These are phyloP conservation scores for Liasis olivaceus DNA, from an alignment of 2,797 vertebrate species.

Conservation along the genomic window DNA sequence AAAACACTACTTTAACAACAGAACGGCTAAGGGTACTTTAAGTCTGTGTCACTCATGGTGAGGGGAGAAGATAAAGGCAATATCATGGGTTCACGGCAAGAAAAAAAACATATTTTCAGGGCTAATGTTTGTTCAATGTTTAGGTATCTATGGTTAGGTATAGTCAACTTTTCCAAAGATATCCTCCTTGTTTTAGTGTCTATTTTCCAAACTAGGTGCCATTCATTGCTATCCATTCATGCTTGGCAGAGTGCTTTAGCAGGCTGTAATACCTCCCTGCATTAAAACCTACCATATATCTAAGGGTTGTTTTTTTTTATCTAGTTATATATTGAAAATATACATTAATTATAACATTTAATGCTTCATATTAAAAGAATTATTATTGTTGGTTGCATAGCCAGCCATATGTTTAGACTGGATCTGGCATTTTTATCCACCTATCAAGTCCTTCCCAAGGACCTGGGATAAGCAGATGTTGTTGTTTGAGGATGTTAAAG, in stretches of 20 bases:
- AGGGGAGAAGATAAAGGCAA: background rate
- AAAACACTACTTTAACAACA: too few relatives aligned
- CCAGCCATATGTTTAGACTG: too few relatives aligned
- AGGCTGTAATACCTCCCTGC: background rate
- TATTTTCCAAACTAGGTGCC: background rate
- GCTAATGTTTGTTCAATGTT: background rate
- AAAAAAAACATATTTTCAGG: background rate
- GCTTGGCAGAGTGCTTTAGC: background rate
- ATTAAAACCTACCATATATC: background rate
- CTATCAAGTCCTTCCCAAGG: too few relatives aligned
- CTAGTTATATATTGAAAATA: background rate
- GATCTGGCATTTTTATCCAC: too few relatives aligned
- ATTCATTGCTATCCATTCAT: background rate
- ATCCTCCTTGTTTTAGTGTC: background rate
- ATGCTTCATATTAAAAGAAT: background rate
- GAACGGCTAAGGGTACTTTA: too few relatives aligned
- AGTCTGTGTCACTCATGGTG: background rate
- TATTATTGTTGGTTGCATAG: too few relatives aligned
- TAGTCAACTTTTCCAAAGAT: background rate
- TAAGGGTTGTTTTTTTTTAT: background rate
- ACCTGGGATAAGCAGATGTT: too few relatives aligned
- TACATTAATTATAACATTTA: background rate
- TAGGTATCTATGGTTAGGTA: background rate
- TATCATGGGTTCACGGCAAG: background rate
- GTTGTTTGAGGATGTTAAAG: too few relatives aligned